Percentiles rank a stretch among this genome's conserved stretches.
Conservation (phyloP, 30 jellyfish, hydroid and myxozoan species). For the Haliclystus octoradiatus region DNA sequence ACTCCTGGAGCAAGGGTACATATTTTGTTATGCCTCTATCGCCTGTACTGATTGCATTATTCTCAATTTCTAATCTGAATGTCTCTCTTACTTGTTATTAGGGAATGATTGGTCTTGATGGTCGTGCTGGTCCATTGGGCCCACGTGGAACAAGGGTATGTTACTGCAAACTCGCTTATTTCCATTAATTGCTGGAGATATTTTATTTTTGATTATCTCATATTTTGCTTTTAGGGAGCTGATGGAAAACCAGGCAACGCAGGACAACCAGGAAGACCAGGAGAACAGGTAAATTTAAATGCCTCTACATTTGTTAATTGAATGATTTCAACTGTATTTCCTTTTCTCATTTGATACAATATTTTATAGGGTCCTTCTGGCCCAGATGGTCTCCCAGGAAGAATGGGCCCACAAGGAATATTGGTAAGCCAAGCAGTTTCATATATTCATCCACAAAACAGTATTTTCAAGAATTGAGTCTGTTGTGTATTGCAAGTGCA, state of each 20-base stretch:
- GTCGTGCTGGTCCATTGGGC: background rate
- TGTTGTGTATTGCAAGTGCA: too few species aligned
- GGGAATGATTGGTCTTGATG: background rate
- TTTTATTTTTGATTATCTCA: background rate
- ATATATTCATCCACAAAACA: too few species aligned
- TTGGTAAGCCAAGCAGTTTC: background rate
- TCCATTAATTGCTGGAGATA: background rate
- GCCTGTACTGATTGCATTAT: too few species aligned
- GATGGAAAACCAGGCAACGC: conserved; percentile 61
- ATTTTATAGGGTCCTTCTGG: background rate
- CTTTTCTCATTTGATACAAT: background rate
- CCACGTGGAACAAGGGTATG: background rate
- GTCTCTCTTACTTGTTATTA: too few species aligned
- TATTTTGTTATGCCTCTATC: too few species aligned
- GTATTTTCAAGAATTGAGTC: too few species aligned
- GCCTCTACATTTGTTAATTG: background rate
- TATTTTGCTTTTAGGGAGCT: conserved; percentile 41
- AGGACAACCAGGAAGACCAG: conserved; percentile 86
- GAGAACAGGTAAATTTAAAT: conserved; percentile 33
- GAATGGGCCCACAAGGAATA: background rate
- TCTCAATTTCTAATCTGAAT: too few species aligned
- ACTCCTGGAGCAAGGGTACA: conserved; percentile 34
- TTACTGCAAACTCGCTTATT: background rate
- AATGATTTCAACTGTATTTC: background rate
- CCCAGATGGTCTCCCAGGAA: conserved; percentile 1